A percentile compares a stretch with the other conserved stretches of the same genome.
phyloP scores from a whole-genome alignment of 2,888 invertebrate genomes.

The Abscondita cerata region DNA sequence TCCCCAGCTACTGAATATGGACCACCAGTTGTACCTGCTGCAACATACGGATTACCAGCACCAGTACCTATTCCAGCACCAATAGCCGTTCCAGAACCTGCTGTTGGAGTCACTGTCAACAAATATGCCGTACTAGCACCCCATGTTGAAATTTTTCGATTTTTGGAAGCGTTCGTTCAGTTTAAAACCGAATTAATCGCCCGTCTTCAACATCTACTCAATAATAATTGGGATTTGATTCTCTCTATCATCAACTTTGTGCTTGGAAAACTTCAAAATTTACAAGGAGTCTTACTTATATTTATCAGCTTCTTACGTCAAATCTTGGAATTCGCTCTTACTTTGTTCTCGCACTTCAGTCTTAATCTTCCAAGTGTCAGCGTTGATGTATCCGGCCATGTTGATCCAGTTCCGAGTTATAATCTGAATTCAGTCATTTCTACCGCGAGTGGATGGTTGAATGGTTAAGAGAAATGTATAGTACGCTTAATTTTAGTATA shows the following conservation, averaged over 20 bases:
- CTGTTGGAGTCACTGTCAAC: conserved; percentile 1
- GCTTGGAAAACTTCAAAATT: conserved; percentile 37
- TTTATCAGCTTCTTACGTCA: conserved; percentile 41
- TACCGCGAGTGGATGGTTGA: too few species aligned
- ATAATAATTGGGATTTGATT: conserved; percentile 45
- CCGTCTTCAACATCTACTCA: conserved; percentile 38
- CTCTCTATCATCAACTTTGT: conserved; percentile 39
- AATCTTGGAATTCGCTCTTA: conserved; percentile 43
- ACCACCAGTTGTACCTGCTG: neutral
- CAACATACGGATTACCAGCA: neutral
- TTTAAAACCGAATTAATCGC: conserved; percentile 44
- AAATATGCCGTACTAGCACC: conserved; percentile 30
- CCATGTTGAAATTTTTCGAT: conserved; percentile 43
- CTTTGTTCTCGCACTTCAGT: conserved; percentile 41
- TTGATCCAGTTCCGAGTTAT: neutral
- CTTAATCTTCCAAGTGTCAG: conserved; percentile 30
- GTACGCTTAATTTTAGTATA: too few species aligned
- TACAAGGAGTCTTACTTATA: conserved; percentile 43
- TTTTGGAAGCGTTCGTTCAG: conserved; percentile 43
- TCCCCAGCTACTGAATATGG: neutral
- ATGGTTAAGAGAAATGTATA: too few species aligned
- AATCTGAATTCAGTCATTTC: too few species aligned
- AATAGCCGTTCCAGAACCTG: neutral
- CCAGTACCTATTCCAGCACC: neutral
- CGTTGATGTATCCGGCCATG: conserved; percentile 10